Evolutionary conservation across 2,113 vertebrate genomes (phyloP).

Genomic region (Oryzias curvinotus): DNA sequence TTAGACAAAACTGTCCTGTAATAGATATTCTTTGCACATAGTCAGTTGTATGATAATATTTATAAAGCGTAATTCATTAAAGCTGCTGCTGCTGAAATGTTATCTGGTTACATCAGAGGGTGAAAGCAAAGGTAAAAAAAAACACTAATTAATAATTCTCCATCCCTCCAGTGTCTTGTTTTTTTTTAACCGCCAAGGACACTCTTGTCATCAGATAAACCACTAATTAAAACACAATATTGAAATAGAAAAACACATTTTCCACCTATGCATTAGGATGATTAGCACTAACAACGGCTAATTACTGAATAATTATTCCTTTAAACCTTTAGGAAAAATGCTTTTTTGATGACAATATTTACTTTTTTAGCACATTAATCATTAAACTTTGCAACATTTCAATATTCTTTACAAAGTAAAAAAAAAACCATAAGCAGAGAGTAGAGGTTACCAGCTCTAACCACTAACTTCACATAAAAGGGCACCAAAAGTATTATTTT

Average conservation of each 20-base stretch:
- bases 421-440: too few species aligned
- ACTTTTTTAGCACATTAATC: too few species aligned
- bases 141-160: conserved; percentile 46
- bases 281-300: conserved; percentile 56
- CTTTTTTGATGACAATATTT: neutral
- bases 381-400: too few species aligned
- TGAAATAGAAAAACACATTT: conserved; percentile 38
- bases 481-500: too few species aligned
- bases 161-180: conserved; percentile 33
- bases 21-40: neutral
- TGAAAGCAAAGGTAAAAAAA: conserved; percentile 47
- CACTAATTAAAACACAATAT: conserved; percentile 49
- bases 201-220: conserved; percentile 25
- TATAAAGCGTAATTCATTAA: conserved; percentile 36
- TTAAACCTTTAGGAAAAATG: conserved; percentile 29
- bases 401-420: too few species aligned
- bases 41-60: too few species aligned
- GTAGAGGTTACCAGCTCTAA: too few species aligned
- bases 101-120: conserved; percentile 43
- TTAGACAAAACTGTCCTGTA: too few species aligned
- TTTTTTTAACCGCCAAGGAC: conserved; percentile 39
- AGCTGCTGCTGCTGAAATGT: conserved; percentile 33
- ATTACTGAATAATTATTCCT: conserved; percentile 24
- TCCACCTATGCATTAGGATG: conserved; percentile 46
- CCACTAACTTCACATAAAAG: too few species aligned